Evolutionary conservation across 2,797 vertebrate genomes (phyloP).

Genomic region (Adrianichthys oophorus): DNA sequence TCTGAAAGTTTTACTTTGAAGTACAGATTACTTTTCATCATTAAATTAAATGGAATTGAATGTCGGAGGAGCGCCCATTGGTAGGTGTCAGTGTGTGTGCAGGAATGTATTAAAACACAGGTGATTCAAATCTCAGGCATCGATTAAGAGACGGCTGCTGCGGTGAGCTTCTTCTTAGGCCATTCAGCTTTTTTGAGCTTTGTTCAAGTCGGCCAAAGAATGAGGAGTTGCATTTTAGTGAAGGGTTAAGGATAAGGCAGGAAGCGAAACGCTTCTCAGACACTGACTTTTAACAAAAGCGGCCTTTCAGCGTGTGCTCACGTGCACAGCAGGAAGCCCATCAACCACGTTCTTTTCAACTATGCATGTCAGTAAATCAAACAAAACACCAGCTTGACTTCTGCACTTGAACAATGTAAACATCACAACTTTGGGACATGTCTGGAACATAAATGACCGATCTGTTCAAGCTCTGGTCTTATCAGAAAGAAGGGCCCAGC

Average conservation of each 20-base stretch:
- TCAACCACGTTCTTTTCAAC: slow-evolving; percentile 37
- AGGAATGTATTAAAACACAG: slow-evolving; percentile 4
- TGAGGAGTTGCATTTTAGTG: slow-evolving; percentile 34
- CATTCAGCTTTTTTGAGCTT: slow-evolving; percentile 18
- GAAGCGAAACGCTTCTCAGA: slow-evolving; percentile 19
- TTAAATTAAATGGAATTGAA: too few species aligned
- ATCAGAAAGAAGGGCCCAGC: slow-evolving; percentile 34
- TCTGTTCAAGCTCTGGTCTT: slow-evolving; percentile 23
- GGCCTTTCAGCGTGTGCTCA: slow-evolving; percentile 13
- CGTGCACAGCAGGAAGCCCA: too few species aligned
- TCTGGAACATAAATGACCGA: slow-evolving; percentile 23
- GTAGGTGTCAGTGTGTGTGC: neutral
- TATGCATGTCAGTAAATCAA: slow-evolving; percentile 42
- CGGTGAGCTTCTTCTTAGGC: slow-evolving; percentile 3
- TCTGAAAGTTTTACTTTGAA: too few species aligned
- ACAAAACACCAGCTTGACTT: slow-evolving; percentile 29
- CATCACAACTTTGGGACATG: slow-evolving; percentile 14
- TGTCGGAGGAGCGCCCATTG: neutral
- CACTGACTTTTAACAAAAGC: slow-evolving; percentile 38
- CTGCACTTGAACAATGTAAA: slow-evolving; percentile 22
- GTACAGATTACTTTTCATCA: too few species aligned
- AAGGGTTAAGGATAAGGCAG: slow-evolving; percentile 37
- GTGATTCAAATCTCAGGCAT: slow-evolving; percentile 7
- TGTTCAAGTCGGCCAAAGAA: slow-evolving; percentile 18
- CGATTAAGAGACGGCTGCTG: slow-evolving; percentile 5